These are phyloP conservation scores for Gambusia yucatana DNA, from an alignment of 2,797 vertebrate genomes.

Conservation along the genomic window DNA sequence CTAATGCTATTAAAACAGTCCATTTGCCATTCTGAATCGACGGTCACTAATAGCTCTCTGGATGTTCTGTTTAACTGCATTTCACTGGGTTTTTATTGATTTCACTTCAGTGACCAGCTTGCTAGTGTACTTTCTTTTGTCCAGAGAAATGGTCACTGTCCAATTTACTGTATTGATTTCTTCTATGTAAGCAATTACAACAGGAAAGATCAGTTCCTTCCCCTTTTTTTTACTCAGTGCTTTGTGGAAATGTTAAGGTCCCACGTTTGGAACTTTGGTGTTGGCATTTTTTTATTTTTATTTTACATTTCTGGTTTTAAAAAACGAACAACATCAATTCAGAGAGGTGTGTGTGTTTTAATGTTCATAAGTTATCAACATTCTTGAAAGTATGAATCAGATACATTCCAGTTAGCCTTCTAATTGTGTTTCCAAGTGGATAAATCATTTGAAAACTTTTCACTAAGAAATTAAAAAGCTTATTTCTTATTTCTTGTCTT, in stretches of 20 bases:
- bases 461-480: not conserved
- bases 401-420: not conserved
- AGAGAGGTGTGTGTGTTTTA: slow-evolving; percentile 6
- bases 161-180: slow-evolving; percentile 64
- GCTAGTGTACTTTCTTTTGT: slow-evolving; percentile 49
- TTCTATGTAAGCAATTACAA: slow-evolving; percentile 41
- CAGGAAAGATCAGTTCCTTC: slow-evolving; percentile 7
- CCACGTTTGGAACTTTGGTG: slow-evolving; percentile 11
- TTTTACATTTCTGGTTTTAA: not conserved
- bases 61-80: slow-evolving; percentile 32
- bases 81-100: slow-evolving; percentile 51
- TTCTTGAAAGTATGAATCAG: not conserved
- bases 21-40: slow-evolving; percentile 33
- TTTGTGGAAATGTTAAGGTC: slow-evolving; percentile 1
- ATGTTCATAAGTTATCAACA: not conserved
- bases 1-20: slow-evolving; percentile 35
- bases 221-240: not conserved
- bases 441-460: not conserved
- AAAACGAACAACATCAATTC: not conserved
- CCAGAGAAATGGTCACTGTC: slow-evolving; percentile 41
- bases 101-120: slow-evolving; percentile 48
- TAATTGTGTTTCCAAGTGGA: not conserved
- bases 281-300: not conserved
- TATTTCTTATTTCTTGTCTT: not conserved
- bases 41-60: slow-evolving; percentile 32